Evolutionary conservation across 2,113 vertebrate genomes (phyloP).

Genomic region (Embiotoca jacksoni): DNA sequence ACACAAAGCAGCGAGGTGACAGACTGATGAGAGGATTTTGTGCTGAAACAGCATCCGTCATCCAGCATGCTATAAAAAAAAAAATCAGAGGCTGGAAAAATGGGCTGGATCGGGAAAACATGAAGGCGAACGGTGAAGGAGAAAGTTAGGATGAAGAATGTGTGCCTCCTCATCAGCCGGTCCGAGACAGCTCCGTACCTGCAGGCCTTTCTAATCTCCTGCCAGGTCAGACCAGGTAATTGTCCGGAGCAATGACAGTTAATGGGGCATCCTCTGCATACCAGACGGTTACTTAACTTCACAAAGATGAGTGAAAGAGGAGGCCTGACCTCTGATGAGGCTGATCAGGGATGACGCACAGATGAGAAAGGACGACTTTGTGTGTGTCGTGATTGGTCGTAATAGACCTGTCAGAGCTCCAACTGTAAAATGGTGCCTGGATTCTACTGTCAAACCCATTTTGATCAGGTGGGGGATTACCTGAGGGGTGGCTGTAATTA

Average conservation of each 20-base stretch:
- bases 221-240: constrained; percentile 72
- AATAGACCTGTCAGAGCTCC: constrained; percentile 68
- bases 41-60: constrained; percentile 20
- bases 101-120: constrained; percentile 32
- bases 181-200: constrained; percentile 52
- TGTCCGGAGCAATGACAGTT: constrained; percentile 75
- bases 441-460: constrained; percentile 37
- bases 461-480: constrained; percentile 28
- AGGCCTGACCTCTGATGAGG: constrained; percentile 64
- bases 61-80: not conserved
- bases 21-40: constrained; percentile 53
- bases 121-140: constrained; percentile 53
- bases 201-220: constrained; percentile 67
- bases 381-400: constrained; percentile 60
- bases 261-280: constrained; percentile 74
- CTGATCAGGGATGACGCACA: constrained; percentile 53
- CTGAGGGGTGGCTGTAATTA: constrained; percentile 30
- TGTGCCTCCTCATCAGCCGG: constrained; percentile 25
- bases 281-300: constrained; percentile 69
- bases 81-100: not conserved
- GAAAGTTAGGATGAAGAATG: constrained; percentile 71
- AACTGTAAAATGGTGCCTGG: constrained; percentile 48
- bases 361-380: constrained; percentile 67
- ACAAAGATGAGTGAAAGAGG: constrained; percentile 68
- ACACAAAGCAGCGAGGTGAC: constrained; percentile 57